phyloP scores from a whole-genome alignment of 2,797 vertebrate genomes.

The Lates japonicus region DNA sequence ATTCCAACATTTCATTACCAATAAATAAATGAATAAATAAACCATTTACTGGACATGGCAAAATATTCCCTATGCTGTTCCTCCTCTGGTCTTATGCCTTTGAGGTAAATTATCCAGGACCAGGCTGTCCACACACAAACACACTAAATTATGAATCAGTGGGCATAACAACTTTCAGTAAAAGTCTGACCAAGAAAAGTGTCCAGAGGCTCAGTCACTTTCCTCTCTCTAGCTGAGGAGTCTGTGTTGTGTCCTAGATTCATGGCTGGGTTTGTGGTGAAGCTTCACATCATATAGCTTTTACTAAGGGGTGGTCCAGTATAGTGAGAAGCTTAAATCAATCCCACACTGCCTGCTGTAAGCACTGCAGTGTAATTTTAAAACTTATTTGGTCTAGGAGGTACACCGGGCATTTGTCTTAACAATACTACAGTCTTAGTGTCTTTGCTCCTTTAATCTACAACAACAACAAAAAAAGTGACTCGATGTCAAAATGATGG shows the following conservation, averaged over 20 bases:
- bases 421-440: neutral
- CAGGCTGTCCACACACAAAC: slow-evolving; percentile 11
- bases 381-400: neutral
- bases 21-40: no score
- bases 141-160: slow-evolving; percentile 13
- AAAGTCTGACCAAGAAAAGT: slow-evolving; percentile 10
- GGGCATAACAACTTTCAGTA: slow-evolving; percentile 5
- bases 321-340: slow-evolving; percentile 19
- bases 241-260: neutral
- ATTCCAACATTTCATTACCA: neutral
- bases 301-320: neutral
- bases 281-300: slow-evolving; percentile 7
- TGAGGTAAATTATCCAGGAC: neutral
- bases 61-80: neutral
- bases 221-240: slow-evolving; percentile 4
- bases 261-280: slow-evolving; percentile 35
- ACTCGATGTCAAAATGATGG: neutral
- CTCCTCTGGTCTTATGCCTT: neutral
- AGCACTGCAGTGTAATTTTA: slow-evolving; percentile 1
- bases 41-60: neutral
- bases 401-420: neutral
- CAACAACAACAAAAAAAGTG: neutral
- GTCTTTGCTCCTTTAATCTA: neutral
- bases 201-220: neutral
- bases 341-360: neutral